These are phyloP conservation scores for Drosophila antonietae DNA, from an alignment of 2,888 invertebrate species.

Conservation along the genomic window DNA sequence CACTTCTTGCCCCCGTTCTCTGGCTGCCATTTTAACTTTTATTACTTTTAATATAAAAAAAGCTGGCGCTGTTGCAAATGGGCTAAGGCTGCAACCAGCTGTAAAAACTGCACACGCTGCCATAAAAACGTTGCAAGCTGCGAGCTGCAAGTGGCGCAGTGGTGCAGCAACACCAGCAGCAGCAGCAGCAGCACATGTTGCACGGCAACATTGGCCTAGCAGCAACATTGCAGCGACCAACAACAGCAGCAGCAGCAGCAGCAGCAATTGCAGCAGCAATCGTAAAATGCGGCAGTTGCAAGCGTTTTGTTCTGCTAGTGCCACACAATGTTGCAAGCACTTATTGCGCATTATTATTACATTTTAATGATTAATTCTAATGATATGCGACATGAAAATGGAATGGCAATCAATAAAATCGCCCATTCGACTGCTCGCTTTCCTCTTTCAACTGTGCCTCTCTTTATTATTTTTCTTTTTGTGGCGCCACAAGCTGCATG, in stretches of 20 bases:
- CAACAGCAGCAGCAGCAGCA: conserved; percentile 52
- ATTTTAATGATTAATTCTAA: conserved; percentile 83
- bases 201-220: conserved; percentile 44
- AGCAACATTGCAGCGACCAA: conserved; percentile 41
- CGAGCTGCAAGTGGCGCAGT: conserved; percentile 40
- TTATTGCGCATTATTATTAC: conserved; percentile 82
- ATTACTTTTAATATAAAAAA: conserved; percentile 80
- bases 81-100: conserved; percentile 51
- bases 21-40: conserved; percentile 76
- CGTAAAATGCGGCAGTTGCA: conserved; percentile 57
- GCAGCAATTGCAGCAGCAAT: conserved; percentile 49
- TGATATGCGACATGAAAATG: conserved; percentile 81
- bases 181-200: conserved; percentile 64
- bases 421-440: conserved; percentile 40
- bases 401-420: conserved; percentile 66
- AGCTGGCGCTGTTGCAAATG: conserved; percentile 53
- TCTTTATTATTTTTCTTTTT: conserved; percentile 12
- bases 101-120: conserved; percentile 74
- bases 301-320: conserved; percentile 47
- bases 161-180: conserved; percentile 17
- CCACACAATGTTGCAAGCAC: conserved; percentile 80
- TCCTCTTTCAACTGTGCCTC: conserved; percentile 18
- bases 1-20: background rate
- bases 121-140: conserved; percentile 72
- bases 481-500: conserved; percentile 60